Evolutionary conservation across 2,888 invertebrate species (phyloP), one percentile per base, ranked within the genome.

Genomic region (Danaus chrysippus): DNA sequence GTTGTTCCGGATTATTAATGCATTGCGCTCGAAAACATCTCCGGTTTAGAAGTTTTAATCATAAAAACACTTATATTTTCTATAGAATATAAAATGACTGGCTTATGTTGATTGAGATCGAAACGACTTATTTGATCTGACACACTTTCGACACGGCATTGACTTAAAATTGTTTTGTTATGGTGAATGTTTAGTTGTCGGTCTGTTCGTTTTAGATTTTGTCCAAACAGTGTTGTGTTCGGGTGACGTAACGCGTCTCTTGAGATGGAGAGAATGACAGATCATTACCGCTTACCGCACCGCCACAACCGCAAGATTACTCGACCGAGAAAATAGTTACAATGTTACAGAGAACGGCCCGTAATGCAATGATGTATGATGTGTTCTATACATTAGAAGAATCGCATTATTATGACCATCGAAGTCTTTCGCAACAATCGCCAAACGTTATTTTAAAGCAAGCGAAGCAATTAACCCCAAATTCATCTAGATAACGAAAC

Each of bases 391-490:
- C 49, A 49, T 49, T 17, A 49, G 17, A 34, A 34, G 23, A 34
- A 34, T 34, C 23, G 6, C 23, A 34, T 34, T 34, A 5, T 34
- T 34, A 34, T 6, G 2, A 34, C 23, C 6, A 6, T 34, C 23
- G 3, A 34, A 1, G 6, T 34, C 56, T 58, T 62, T 64, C 62
- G 62, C 56, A 66, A 71, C 79, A 78, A 77, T 72, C 74, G 83
- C 86, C 86, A 87, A 87, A 88, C 86, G 86, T 82, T 72, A 76
- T 81, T 82, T 73, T 73, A 80, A 82, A 77, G 73, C 75, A 72
- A 64, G 66, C 65, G 59, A 68, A 74, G 76, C 76, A 77, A 84
- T 83, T 84, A 83, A 83, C 82, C 82, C 69, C 79, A 79, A 81
- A 79, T 75, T 76, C 76, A 78, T 76, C 77, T 75, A 76, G 76